phyloP scores from a whole-genome alignment of 2,888 invertebrate species.

The Anaspis maculata region DNA sequence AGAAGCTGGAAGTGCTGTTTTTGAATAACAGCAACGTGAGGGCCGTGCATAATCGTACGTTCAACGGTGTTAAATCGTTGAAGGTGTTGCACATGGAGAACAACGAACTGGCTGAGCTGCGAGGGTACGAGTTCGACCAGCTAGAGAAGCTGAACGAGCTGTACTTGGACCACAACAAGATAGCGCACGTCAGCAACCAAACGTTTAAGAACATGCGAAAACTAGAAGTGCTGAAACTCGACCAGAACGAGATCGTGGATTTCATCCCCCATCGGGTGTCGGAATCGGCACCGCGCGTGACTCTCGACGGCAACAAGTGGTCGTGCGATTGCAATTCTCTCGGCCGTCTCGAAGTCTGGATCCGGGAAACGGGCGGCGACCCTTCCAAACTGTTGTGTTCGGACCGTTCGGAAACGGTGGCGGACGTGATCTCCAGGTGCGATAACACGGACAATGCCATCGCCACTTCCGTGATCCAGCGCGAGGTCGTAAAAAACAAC shows the following conservation, averaged over 20 bases:
- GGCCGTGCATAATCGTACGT: conserved; percentile 70
- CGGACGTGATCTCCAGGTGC: conserved; percentile 49
- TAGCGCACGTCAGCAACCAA: conserved; percentile 63
- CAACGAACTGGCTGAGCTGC: conserved; percentile 61
- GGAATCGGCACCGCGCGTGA: conserved; percentile 51
- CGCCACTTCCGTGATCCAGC: conserved; percentile 47
- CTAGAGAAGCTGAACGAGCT: conserved; percentile 65
- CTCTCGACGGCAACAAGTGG: conserved; percentile 74
- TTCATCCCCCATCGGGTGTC: conserved; percentile 56
- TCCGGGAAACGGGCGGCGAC: conserved; percentile 58
- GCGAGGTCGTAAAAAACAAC: conserved; percentile 51
- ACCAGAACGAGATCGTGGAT: conserved; percentile 70
- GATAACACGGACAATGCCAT: conserved; percentile 62
- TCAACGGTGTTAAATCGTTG: conserved; percentile 69
- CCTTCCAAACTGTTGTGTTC: conserved; percentile 62
- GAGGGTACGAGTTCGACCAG: conserved; percentile 72
- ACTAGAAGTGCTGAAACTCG: conserved; percentile 63
- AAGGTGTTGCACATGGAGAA: conserved; percentile 69
- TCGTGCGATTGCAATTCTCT: conserved; percentile 72
- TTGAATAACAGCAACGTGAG: conserved; percentile 72
- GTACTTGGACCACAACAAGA: conserved; percentile 68
- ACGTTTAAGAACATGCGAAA: conserved; percentile 68
- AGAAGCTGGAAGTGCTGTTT: conserved; percentile 68
- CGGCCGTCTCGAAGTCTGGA: conserved; percentile 60
- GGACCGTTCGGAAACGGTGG: conserved; percentile 47